Conservation (phyloP, 2,888 invertebrate genomes). For the Bimastos eiseni region DNA sequence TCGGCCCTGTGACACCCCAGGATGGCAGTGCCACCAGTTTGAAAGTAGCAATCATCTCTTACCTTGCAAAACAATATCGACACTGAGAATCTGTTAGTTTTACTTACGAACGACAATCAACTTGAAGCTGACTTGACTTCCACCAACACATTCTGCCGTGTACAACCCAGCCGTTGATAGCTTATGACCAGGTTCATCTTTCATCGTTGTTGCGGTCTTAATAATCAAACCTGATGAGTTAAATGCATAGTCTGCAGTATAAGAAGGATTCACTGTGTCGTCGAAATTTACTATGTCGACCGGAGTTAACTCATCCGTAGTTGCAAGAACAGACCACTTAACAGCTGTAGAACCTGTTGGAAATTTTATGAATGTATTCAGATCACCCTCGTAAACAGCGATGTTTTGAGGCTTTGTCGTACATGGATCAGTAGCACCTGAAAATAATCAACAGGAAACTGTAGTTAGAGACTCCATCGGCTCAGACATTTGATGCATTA, state of each 20-base stretch:
- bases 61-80: no score
- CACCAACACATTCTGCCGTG: neutral
- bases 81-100: no score
- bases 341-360: neutral
- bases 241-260: neutral
- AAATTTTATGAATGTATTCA: neutral
- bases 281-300: neutral
- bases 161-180: neutral
- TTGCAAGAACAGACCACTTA: neutral
- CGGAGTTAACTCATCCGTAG: neutral
- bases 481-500: no score
- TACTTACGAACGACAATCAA: neutral
- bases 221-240: neutral
- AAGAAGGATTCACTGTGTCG: neutral
- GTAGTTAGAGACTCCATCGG: no score
- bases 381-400: neutral
- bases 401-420: neutral
- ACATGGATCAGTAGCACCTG: no score
- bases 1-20: no score
- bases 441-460: no score
- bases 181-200: neutral
- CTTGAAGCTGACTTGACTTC: neutral
- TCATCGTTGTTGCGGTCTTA: neutral
- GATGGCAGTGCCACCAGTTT: no score
- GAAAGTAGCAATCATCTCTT: no score